These are phyloP conservation scores for Heliornis fulica DNA, from an alignment of 2,113 vertebrate species.

Conservation along the genomic window DNA sequence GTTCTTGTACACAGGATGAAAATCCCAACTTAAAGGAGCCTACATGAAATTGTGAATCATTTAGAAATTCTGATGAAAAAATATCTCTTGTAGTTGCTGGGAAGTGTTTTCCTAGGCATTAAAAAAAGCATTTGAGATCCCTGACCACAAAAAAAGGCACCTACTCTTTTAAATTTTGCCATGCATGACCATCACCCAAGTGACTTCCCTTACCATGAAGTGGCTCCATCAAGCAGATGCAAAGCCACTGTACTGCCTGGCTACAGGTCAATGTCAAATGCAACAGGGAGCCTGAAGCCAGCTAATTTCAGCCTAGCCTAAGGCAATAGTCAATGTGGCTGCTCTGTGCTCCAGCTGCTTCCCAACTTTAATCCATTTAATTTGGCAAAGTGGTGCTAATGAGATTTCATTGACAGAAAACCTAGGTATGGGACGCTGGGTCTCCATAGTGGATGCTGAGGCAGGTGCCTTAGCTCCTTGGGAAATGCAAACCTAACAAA, in stretches of 20 bases:
- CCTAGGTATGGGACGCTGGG: neutral
- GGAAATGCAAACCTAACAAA: slow-evolving; percentile 4
- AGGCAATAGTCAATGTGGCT: slow-evolving; percentile 22
- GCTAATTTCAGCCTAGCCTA: slow-evolving; percentile 23
- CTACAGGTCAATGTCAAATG: neutral
- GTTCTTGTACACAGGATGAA: neutral
- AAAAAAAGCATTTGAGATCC: neutral
- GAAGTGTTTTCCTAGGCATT: neutral
- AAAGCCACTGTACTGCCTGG: neutral
- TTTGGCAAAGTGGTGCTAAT: slow-evolving; percentile 41
- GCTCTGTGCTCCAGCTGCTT: neutral
- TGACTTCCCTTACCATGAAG: neutral
- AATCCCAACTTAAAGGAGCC: neutral
- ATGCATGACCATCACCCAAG: neutral
- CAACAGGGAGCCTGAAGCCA: neutral
- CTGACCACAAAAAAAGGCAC: neutral
- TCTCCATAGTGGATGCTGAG: neutral
- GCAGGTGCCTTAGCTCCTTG: neutral
- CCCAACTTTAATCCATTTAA: slow-evolving; percentile 49
- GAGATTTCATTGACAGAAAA: slow-evolving; percentile 16
- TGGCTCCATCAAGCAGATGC: neutral
- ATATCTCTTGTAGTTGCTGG: too few species aligned
- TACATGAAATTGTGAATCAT: neutral
- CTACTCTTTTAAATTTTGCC: neutral
- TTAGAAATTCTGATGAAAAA: neutral